Base-by-base conservation (phyloP, 2,113 vertebrate species). In the Thinocorus orbignyianus region DNA sequence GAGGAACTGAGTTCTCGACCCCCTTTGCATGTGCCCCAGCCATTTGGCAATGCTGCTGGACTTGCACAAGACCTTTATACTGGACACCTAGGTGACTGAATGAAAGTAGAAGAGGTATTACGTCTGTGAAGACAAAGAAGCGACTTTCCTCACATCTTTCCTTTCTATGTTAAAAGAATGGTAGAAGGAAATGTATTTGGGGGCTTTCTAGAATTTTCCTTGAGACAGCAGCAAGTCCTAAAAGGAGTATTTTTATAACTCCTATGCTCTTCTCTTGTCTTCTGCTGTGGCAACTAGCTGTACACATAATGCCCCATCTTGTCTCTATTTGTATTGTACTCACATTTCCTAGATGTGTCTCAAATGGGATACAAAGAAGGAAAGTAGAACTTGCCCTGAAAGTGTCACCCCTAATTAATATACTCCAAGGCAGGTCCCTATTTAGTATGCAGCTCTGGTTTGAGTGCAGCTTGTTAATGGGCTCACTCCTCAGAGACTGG, bases 391-490 rank as follows among this genome's bases (percentile, higher is more conserved):
- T 97, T 97, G 94, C 95, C 96, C 98, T 97, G 97, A 93, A 98
- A 98, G 97, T 98, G 98, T 98, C 98, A 98, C 90, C 96, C 96
- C 95, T 98, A 98, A 98, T 98, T 98, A 98, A 97, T 97, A 97
- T 98, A 98, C 95, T 97, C 93, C 44, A 60, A 98, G 95, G 96
- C 96, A 95, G 86, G 80, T 95, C 80, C 71, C 91, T 98, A 96
- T 98, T 98, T 98, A 97, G 93, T 54, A 98, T 98, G 97, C 97
- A 96, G 97, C 93, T 91, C 81, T 80, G 85, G 66, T 96, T 97
- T 95, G 93, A 91, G 96, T 95, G 93, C 91, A 82, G 95, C 95
- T 98, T 46, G 60, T 97, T 98, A 98, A 97, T 97, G 95, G 97
- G 88, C 88, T 97, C 64, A 16, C 84, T 98, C 95, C 94, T 97